Conservation (phyloP, 2,888 invertebrate genomes). For the Empis stercorea region DNA sequence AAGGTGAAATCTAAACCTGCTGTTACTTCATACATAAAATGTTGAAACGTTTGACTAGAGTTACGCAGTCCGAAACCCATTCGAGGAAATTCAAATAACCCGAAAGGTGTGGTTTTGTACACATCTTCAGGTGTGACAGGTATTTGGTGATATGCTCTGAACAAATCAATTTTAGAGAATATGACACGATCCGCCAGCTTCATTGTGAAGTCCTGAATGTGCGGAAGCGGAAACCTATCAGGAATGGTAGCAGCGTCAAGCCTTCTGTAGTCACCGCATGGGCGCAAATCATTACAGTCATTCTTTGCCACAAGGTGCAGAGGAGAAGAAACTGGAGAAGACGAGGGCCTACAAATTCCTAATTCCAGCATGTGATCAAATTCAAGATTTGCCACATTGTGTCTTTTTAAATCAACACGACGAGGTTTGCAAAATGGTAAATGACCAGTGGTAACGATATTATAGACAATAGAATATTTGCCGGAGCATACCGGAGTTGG, state of each 20-base stretch:
- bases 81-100: too few relatives aligned
- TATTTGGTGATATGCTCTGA: too few relatives aligned
- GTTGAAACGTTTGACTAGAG: too few relatives aligned
- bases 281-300: constrained; percentile 3
- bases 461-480: constrained; percentile 5
- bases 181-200: neutral
- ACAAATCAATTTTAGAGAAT: constrained; percentile 4
- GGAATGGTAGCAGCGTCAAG: constrained; percentile 4
- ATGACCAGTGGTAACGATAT: constrained; percentile 13
- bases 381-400: constrained; percentile 12
- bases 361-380: too few relatives aligned
- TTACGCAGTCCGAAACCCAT: too few relatives aligned
- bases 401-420: constrained; percentile 10
- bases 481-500: neutral
- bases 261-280: constrained; percentile 6
- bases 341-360: constrained; percentile 8
- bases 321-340: constrained; percentile 5
- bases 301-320: constrained; percentile 8
- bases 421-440: constrained; percentile 4
- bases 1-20: too few relatives aligned
- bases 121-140: too few relatives aligned
- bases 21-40: too few relatives aligned
- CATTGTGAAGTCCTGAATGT: constrained; percentile 6
- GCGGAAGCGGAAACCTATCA: constrained; percentile 3
- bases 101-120: too few relatives aligned